Evolutionary conservation across 2,888 invertebrate genomes (phyloP).

Genomic region (Dicyrtoma fusca): DNA sequence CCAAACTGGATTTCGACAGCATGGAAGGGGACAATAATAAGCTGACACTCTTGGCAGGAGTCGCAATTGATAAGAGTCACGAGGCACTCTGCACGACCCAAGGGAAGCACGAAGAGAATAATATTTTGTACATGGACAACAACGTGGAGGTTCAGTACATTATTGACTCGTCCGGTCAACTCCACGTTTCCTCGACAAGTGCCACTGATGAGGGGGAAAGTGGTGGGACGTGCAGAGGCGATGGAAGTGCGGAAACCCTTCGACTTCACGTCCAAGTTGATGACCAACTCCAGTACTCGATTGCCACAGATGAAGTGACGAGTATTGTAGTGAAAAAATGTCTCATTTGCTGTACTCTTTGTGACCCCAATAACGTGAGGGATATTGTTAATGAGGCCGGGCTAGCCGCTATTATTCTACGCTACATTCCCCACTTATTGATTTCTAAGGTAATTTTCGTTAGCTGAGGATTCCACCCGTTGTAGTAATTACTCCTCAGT

Average conservation of each 20-base stretch:
- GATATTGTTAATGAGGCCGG: background rate
- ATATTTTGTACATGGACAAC: conserved; percentile 2
- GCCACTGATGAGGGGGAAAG: no score
- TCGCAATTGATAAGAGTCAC: conserved; percentile 30
- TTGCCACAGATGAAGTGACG: background rate
- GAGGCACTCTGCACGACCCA: background rate
- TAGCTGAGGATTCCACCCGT: no score
- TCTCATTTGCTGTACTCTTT: background rate
- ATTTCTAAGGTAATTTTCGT: background rate
- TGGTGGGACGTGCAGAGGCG: background rate
- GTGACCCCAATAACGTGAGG: background rate
- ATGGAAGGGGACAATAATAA: conserved; percentile 19
- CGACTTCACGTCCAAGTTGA: conserved; percentile 2
- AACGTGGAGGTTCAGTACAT: conserved; percentile 33
- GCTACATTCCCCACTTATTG: no score
- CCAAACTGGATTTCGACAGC: background rate
- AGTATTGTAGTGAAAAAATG: conserved; percentile 1
- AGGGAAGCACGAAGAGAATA: background rate
- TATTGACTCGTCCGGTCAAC: conserved; percentile 11
- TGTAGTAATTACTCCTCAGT: no score
- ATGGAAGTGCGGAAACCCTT: background rate
- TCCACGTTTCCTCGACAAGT: background rate
- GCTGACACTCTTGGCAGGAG: conserved; percentile 30
- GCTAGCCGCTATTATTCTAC: no score
- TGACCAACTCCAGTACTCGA: conserved; percentile 1